Conservation (phyloP, 1,140 invertebrate genomes). For the Rhagoletis pomonella region DNA sequence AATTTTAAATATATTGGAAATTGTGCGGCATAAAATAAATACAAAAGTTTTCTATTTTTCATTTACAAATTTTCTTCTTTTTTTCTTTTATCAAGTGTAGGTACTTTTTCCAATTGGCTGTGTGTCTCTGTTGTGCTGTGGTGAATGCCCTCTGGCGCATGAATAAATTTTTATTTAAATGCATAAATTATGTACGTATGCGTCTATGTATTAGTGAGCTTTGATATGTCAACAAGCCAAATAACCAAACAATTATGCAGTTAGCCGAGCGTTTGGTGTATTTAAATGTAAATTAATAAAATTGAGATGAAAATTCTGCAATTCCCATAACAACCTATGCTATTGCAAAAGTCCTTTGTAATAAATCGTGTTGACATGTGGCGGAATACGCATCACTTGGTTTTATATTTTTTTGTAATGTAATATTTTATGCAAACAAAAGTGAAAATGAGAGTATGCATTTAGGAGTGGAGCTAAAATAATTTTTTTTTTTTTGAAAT, state of each 20-base stretch:
- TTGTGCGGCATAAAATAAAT: too few species aligned
- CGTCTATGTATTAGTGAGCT: neutral
- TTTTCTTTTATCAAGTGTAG: neutral
- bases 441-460: too few species aligned
- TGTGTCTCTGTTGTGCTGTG: neutral
- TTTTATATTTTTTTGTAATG: too few species aligned
- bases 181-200: neutral
- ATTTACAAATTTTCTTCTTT: neutral
- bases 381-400: too few species aligned
- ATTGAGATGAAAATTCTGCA: neutral
- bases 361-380: too few species aligned
- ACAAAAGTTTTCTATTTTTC: neutral
- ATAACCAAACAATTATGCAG: constrained; percentile 37
- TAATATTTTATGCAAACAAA: too few species aligned
- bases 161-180: constrained; percentile 50
- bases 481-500: too few species aligned
- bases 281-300: constrained; percentile 27
- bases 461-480: too few species aligned
- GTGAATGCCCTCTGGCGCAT: neutral
- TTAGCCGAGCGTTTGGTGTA: neutral
- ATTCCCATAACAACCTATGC: too few species aligned
- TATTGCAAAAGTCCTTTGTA: too few species aligned
- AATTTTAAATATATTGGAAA: neutral
- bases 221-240: constrained; percentile 29
- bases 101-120: neutral